These are phyloP conservation scores for Onthophagus taurus DNA, from an alignment of 1,140 invertebrate genomes.

Conservation along the genomic window DNA sequence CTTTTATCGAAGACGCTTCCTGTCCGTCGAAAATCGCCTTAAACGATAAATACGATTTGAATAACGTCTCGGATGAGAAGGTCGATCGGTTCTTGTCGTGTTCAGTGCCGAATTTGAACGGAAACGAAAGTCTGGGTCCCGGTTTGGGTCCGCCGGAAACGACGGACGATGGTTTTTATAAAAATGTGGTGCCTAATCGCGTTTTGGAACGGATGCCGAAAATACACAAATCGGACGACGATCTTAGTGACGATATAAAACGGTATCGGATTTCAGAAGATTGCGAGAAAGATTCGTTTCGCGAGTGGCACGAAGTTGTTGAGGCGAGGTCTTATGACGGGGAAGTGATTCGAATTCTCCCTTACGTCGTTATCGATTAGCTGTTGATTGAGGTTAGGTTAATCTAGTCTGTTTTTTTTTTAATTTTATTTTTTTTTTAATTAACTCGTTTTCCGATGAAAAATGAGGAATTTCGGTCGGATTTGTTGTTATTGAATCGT, in stretches of 20 bases:
- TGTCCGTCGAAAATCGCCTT: constrained; percentile 29
- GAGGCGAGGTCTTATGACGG: constrained; percentile 56
- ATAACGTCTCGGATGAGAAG: constrained; percentile 18
- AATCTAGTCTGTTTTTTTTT: not conserved
- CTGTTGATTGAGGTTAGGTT: too few relatives aligned
- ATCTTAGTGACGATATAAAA: constrained; percentile 32
- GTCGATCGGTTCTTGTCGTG: constrained; percentile 22
- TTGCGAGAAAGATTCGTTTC: constrained; percentile 43
- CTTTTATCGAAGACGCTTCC: constrained; percentile 23
- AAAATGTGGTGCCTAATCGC: constrained; percentile 38
- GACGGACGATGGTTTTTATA: constrained; percentile 24
- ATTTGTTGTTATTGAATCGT: too few relatives aligned
- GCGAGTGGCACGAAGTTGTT: constrained; percentile 74
- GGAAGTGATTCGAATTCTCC: constrained; percentile 74
- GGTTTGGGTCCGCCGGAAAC: constrained; percentile 9
- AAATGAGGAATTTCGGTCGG: not conserved
- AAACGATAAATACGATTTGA: constrained; percentile 25
- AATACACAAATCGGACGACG: constrained; percentile 15
- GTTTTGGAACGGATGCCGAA: constrained; percentile 30
- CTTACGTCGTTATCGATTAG: constrained; percentile 88
- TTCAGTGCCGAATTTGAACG: constrained; percentile 30
- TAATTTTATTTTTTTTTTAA: not conserved
- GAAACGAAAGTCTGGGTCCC: constrained; percentile 26
- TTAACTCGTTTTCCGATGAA: not conserved
- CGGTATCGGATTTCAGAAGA: constrained; percentile 36